Evolutionary conservation across 2,888 invertebrate species (phyloP).

Genomic region (Cosmopolites sordidus): DNA sequence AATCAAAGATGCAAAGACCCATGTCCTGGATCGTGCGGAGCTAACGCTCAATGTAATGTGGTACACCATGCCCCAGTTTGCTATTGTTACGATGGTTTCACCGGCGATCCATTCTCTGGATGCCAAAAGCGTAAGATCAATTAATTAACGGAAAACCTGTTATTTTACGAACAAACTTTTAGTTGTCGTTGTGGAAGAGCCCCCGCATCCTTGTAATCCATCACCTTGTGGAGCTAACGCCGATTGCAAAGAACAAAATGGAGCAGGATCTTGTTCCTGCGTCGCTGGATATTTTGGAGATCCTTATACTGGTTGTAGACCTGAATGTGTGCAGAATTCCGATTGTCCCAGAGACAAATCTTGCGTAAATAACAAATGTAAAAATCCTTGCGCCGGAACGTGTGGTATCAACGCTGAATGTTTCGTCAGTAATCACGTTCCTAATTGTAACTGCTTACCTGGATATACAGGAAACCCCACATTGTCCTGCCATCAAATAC

Average conservation of each 20-base stretch:
- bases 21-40: constrained; percentile 71
- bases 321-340: constrained; percentile 83
- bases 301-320: constrained; percentile 80
- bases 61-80: constrained; percentile 71
- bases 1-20: constrained; percentile 69
- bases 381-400: constrained; percentile 76
- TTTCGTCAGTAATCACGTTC: constrained; percentile 76
- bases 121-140: constrained; percentile 53
- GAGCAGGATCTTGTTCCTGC: constrained; percentile 78
- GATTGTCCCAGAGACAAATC: constrained; percentile 75
- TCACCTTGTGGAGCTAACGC: constrained; percentile 86
- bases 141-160: background rate
- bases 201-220: constrained; percentile 68
- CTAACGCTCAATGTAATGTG: constrained; percentile 65
- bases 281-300: constrained; percentile 79
- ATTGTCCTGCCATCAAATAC: constrained; percentile 60
- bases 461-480: constrained; percentile 78
- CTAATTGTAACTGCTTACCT: constrained; percentile 68
- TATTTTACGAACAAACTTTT: constrained; percentile 22
- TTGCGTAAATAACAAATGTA: constrained; percentile 79
- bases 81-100: constrained; percentile 64
- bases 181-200: constrained; percentile 54
- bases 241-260: constrained; percentile 74
- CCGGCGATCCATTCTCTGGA: constrained; percentile 76
- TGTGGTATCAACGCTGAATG: constrained; percentile 83